These are phyloP conservation scores for Calameuta pallipes DNA, from an alignment of 2,888 invertebrate genomes.

Conservation along the genomic window DNA sequence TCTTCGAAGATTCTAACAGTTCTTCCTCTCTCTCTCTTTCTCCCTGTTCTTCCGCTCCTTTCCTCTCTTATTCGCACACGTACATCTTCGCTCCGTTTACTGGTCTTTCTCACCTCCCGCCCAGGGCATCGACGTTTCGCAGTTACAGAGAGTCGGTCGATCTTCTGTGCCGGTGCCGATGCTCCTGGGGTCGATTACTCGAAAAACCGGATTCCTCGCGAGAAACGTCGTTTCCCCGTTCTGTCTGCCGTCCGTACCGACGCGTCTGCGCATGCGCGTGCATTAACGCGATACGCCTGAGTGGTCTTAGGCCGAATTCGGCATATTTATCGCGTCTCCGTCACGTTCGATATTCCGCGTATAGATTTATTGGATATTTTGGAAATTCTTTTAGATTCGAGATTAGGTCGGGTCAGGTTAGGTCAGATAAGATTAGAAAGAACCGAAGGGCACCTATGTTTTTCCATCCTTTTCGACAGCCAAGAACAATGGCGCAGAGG, in stretches of 20 bases:
- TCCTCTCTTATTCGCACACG: background rate
- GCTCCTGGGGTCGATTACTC: constrained; percentile 55
- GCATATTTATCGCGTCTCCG: background rate
- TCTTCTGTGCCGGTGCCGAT: background rate
- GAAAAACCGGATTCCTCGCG: constrained; percentile 64
- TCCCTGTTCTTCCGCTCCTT: background rate
- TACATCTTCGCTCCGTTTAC: too few species aligned
- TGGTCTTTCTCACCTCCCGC: background rate
- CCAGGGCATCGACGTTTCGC: constrained; percentile 5
- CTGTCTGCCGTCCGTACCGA: constrained; percentile 50
- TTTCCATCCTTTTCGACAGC: background rate
- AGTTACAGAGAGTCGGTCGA: background rate
- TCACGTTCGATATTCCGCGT: too few species aligned
- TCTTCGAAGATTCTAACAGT: background rate
- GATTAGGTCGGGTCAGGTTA: background rate
- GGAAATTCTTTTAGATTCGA: background rate
- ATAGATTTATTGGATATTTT: background rate
- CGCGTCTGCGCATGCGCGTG: constrained; percentile 30
- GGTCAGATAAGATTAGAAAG: background rate
- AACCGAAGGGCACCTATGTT: background rate
- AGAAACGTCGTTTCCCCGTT: constrained; percentile 60
- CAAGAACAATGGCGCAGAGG: constrained; percentile 42
- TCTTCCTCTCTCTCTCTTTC: background rate
- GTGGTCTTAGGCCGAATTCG: background rate
- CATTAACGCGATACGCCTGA: constrained; percentile 1